Base-by-base conservation (phyloP, 2,888 invertebrate genomes). In the Pinctada fucata region DNA sequence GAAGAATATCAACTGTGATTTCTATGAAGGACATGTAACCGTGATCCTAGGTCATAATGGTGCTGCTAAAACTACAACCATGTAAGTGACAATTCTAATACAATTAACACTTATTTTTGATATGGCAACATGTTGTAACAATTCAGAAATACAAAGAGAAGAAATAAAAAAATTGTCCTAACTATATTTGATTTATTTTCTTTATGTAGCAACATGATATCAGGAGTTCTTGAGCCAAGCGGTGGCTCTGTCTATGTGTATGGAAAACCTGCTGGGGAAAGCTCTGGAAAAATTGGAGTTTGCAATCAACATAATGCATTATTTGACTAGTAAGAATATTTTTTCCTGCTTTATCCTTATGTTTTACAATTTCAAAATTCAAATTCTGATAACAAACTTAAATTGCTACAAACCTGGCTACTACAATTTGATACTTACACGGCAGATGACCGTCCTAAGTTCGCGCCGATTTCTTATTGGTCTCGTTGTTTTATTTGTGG, bases 291-390 rank as follows among this genome's bases (percentile, higher is more conserved):
- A 50, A 80, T 93, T 45, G 93, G 93, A n/a, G 86, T 92, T 70
- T 93, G 93, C 86, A 92, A 93, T 2, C 93, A 93, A 82, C 90
- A 92, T 79, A 92, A 93, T 82, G 88, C 91, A 2, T 85, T 93
- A n/a, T 93, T 91, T 86, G 90, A 91, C 68, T 90, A 89, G 93
- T 93, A 84, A 91, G 91, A 89, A 45, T 1, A 68, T 64, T 68
- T 58, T 31, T 31, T 31, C 31, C 31, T 31, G 31, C 31, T 31
- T 31, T 31, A 31, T 31, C 31, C 1, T 31, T 31, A 31, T 31
- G 31, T 31, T 31, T 31, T 31, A 31, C 31, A 31, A 31, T 31
- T 31, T 31, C 31, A 31, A 31, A 31, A 31, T 31, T 31, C 31
- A 31, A 31, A 31, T 31, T 31, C 31, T 31, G 31, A 31, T 31